Percentiles rank a stretch among this genome's conserved stretches.
Conservation (phyloP, 2,797 vertebrate genomes). For the Micropoecilia bifurca region DNA sequence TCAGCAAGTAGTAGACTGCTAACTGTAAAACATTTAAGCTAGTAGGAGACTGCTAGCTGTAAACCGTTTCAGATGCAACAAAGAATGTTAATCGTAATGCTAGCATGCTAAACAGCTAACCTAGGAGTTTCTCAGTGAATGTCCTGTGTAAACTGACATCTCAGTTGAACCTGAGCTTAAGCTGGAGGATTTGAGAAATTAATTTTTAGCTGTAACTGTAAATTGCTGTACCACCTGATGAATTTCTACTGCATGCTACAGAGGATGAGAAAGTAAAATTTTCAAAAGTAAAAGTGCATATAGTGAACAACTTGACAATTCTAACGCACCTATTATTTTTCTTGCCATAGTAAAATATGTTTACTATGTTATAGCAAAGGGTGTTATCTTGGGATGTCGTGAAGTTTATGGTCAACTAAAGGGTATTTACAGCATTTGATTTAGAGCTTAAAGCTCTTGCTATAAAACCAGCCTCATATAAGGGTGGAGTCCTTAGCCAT, state of each 20-base stretch:
- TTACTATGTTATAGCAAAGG: constrained; percentile 23
- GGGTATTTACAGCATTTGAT: constrained; percentile 68
- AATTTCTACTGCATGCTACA: background rate
- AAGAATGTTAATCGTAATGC: too few species aligned
- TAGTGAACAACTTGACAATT: background rate
- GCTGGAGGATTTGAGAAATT: too few species aligned
- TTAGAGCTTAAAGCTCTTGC: constrained; percentile 48
- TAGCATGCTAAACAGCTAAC: too few species aligned
- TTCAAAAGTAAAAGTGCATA: background rate
- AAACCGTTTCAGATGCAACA: too few species aligned
- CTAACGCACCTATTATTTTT: background rate
- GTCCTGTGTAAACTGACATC: too few species aligned
- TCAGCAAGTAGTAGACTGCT: too few species aligned
- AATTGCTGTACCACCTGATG: background rate
- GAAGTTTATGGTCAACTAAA: constrained; percentile 51
- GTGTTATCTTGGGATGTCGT: constrained; percentile 32
- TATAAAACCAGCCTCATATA: constrained; percentile 65
- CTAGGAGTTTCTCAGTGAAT: too few species aligned
- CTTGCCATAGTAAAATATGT: constrained; percentile 15
- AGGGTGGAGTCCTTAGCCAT: constrained; percentile 61
- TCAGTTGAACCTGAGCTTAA: too few species aligned
- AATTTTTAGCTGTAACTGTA: too few species aligned
- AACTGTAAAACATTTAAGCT: too few species aligned
- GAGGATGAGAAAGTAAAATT: background rate
- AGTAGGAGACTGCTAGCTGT: too few species aligned